Evolutionary conservation across 2,888 invertebrate species (phyloP).

Genomic region (Kryphioiulus occultus): DNA sequence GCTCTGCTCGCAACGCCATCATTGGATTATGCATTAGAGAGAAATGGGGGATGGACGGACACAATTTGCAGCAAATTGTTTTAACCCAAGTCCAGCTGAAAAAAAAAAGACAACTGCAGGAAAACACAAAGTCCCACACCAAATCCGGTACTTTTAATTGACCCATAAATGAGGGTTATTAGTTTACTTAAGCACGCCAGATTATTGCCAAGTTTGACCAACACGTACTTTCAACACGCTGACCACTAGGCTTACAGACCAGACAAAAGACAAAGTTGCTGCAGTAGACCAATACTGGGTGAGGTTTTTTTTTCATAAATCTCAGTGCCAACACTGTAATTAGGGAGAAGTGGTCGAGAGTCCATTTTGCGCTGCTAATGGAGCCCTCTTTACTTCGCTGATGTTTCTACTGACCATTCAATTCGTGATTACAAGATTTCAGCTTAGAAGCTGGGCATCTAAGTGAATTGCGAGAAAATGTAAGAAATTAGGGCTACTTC

Average conservation of each 20-base stretch:
- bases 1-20: neutral
- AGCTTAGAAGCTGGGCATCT: neutral
- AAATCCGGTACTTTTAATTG: conserved; percentile 19
- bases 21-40: conserved; percentile 31
- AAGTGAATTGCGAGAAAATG: conserved; percentile 14
- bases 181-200: conserved; percentile 27
- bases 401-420: conserved; percentile 25
- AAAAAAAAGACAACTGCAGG: neutral
- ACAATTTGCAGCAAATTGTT: conserved; percentile 2
- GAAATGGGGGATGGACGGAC: conserved; percentile 25
- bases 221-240: neutral
- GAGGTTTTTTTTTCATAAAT: neutral
- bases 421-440: conserved; percentile 11
- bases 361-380: neutral
- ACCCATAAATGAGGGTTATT: conserved; percentile 35
- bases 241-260: neutral
- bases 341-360: neutral
- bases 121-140: conserved; percentile 1
- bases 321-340: neutral
- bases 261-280: conserved; percentile 6
- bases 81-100: neutral
- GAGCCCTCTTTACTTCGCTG: neutral
- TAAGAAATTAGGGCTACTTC: neutral
- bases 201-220: conserved; percentile 25
- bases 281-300: neutral